Conservation (phyloP, 2,888 invertebrate species). For the Platerodrilus igneus region DNA sequence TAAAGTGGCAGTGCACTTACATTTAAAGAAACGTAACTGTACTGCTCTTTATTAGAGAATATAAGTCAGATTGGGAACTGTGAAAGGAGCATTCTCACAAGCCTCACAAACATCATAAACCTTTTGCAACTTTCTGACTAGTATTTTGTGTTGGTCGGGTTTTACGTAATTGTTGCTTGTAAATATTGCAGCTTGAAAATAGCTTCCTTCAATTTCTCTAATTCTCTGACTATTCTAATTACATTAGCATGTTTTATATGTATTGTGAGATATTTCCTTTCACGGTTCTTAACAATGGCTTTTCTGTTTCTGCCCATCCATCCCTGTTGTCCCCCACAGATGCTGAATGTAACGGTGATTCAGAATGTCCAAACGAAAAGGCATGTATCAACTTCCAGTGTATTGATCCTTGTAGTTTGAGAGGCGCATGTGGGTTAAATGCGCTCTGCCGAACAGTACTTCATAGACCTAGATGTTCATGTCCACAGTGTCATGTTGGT, state of each 20-base stretch:
- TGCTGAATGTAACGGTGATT: constrained; percentile 80
- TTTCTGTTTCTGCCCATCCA: constrained; percentile 53
- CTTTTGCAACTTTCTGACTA: too few relatives aligned
- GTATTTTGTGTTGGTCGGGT: too few relatives aligned
- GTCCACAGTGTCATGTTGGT: constrained; percentile 83
- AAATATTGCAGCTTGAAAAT: constrained; percentile 57
- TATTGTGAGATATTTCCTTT: constrained; percentile 63
- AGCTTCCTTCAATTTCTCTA: constrained; percentile 49
- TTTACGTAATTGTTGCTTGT: constrained; percentile 54
- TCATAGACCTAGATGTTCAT: constrained; percentile 83
- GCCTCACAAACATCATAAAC: too few relatives aligned
- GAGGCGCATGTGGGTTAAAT: constrained; percentile 84
- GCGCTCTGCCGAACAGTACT: constrained; percentile 81
- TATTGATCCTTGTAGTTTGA: constrained; percentile 83
- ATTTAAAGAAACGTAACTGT: constrained; percentile 18
- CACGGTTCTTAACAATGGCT: constrained; percentile 82
- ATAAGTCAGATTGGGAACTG: constrained; percentile 71
- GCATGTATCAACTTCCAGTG: constrained; percentile 88
- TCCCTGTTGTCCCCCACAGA: too few relatives aligned
- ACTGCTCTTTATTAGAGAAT: constrained; percentile 40
- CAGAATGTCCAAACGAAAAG: constrained; percentile 87
- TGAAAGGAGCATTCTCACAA: constrained; percentile 74
- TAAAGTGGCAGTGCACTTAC: constrained; percentile 24
- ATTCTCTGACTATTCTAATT: constrained; percentile 49
- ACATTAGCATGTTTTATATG: constrained; percentile 49